Conservation (phyloP, 2,797 vertebrate genomes). For the Arvicola amphibius region DNA sequence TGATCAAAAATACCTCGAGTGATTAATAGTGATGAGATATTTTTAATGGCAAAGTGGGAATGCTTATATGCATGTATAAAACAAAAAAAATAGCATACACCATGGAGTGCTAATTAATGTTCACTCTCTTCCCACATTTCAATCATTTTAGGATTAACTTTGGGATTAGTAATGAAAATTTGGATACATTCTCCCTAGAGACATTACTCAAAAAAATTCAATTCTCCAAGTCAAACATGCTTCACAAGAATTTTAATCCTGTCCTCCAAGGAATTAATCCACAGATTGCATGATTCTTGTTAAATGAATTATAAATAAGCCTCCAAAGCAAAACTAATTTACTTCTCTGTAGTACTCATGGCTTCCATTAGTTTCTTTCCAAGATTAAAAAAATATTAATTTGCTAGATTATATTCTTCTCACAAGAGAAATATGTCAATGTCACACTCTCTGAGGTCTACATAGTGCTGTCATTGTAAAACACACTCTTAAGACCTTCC, state of each 20-base stretch:
- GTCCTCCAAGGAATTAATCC: conserved; percentile 66
- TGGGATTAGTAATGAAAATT: conserved; percentile 49
- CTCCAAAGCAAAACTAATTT: conserved; percentile 74
- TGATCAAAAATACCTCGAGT: conserved; percentile 33
- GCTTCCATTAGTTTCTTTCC: conserved; percentile 61
- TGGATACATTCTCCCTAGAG: conserved; percentile 44
- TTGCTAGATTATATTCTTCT: conserved; percentile 51
- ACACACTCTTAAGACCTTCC: background rate
- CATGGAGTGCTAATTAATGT: conserved; percentile 4
- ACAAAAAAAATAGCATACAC: conserved; percentile 38
- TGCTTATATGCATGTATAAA: conserved; percentile 8
- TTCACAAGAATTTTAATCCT: conserved; percentile 71
- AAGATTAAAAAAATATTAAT: conserved; percentile 60
- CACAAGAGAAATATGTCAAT: conserved; percentile 51
- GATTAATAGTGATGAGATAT: background rate
- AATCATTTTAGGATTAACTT: conserved; percentile 57
- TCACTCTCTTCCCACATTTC: conserved; percentile 15
- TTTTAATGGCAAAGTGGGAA: conserved; percentile 12
- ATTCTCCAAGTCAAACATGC: conserved; percentile 60
- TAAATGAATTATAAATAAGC: conserved; percentile 71
- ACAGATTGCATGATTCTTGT: conserved; percentile 62
- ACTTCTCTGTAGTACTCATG: conserved; percentile 44
- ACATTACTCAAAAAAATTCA: conserved; percentile 55
- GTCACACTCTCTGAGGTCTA: conserved; percentile 6
- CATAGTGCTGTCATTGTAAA: conserved; percentile 44